Evolutionary conservation across 2,888 invertebrate species (phyloP).

Genomic region (Acleris literana): DNA sequence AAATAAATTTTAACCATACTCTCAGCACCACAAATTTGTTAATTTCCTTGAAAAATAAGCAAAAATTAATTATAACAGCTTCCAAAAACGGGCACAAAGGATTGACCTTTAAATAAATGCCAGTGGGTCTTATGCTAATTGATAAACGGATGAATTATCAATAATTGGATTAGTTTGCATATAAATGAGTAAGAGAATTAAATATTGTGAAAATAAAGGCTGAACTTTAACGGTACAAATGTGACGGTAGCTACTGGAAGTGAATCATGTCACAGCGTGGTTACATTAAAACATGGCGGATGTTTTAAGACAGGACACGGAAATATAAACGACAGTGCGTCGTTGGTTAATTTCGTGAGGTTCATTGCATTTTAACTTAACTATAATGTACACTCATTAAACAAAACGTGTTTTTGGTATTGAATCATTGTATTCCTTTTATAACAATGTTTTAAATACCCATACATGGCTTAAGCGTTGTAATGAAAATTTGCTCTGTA

Average conservation of each 20-base stretch:
- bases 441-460: too few species aligned
- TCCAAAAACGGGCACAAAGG: conserved; percentile 4
- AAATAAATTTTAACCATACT: neutral
- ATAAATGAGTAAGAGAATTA: conserved; percentile 12
- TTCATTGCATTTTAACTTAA: too few species aligned
- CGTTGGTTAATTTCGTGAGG: too few species aligned
- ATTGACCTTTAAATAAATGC: conserved; percentile 17
- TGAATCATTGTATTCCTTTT: too few species aligned
- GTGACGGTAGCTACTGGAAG: neutral
- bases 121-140: conserved; percentile 16
- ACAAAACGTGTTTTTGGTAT: too few species aligned
- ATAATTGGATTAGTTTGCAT: conserved; percentile 19
- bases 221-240: conserved; percentile 16
- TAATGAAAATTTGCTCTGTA: too few species aligned
- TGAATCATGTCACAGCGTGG: neutral
- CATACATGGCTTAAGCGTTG: too few species aligned
- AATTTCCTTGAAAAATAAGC: neutral
- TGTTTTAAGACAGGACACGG: neutral
- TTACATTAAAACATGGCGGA: neutral
- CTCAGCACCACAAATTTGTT: neutral
- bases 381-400: too few species aligned
- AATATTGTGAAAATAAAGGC: conserved; percentile 7
- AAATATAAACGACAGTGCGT: too few species aligned
- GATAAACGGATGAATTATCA: conserved; percentile 19
- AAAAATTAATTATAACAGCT: conserved; percentile 4